Percentiles rank a stretch among this genome's conserved stretches.
phyloP scores from a whole-genome alignment of 2,888 invertebrate genomes.

The Eilema caniola region DNA sequence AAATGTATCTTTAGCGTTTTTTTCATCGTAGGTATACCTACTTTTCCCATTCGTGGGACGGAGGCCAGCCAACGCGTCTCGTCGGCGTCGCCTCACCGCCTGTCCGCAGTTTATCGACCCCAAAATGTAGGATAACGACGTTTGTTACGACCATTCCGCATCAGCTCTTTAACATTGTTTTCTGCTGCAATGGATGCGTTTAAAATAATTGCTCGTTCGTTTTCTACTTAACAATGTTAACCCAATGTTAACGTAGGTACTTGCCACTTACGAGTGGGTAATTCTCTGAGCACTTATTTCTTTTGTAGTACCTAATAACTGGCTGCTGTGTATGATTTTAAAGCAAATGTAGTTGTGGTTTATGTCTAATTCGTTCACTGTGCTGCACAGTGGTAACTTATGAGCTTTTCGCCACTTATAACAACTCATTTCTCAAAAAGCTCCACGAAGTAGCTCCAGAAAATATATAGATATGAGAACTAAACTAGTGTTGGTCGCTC shows the following conservation, averaged over 20 bases:
- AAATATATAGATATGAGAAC: background rate
- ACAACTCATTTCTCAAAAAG: background rate
- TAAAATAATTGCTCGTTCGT: slow-evolving; percentile 70
- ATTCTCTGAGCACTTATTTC: slow-evolving; percentile 12
- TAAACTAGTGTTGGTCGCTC: background rate
- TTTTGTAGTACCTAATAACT: slow-evolving; percentile 5
- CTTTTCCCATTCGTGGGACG: slow-evolving; percentile 66
- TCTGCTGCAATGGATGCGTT: slow-evolving; percentile 69
- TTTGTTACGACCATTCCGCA: slow-evolving; percentile 73
- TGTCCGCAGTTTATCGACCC: slow-evolving; percentile 77
- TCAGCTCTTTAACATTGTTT: slow-evolving; percentile 70
- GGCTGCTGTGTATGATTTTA: background rate
- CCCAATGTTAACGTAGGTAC: slow-evolving; percentile 27
- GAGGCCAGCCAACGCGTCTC: slow-evolving; percentile 69
- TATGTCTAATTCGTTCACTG: background rate
- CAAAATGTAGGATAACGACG: slow-evolving; percentile 82
- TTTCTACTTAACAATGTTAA: slow-evolving; percentile 56
- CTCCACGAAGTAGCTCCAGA: background rate
- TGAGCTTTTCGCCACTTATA: too few relatives aligned
- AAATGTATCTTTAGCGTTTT: slow-evolving; percentile 35
- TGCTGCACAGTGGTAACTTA: background rate
- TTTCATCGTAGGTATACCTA: slow-evolving; percentile 40
- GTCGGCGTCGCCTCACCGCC: slow-evolving; percentile 69
- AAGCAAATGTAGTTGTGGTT: background rate
- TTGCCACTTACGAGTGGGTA: slow-evolving; percentile 30